Evolutionary conservation across 1,140 invertebrate genomes (phyloP), one percentile per base, ranked within the genome.

Genomic region (Diorhabda sublineata): DNA sequence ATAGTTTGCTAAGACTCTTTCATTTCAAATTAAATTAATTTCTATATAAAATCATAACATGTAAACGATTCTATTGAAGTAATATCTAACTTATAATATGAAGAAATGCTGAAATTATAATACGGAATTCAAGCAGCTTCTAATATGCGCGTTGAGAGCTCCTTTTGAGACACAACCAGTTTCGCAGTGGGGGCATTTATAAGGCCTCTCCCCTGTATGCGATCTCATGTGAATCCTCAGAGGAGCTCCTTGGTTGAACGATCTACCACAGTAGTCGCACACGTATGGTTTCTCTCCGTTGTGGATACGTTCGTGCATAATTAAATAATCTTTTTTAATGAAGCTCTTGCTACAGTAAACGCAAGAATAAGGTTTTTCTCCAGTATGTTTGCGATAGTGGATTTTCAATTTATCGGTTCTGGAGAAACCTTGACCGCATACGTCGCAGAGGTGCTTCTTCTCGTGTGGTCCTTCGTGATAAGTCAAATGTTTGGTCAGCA

Each of bases 331-430:
- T 64, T 84, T 82, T 68, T 84, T 85, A 0, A 84, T 81, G 72
- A 79, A 84, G 83, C 11, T 83, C 69, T 85, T 84, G 57, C 82
- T 82, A 71, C 85, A 86, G 6, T 85, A 75, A 5, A 80, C 81
- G 71, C 85, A 86, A 42, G 81, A 81, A 73, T 83, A 84, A 0
- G 84, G 83, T 71, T 82, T 82, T 3, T 82, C 78, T 3, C 84
- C 84, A 7, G 80, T 83, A 71, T 88, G 87, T 43, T 86, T 84
- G 80, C 86, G 83, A 78, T 87, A 84, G 72, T 90, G 88, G 11
- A 85, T 83, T 66, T 84, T 85, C 56, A 89, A 76, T 69, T 86
- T 87, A 68, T 85, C 84, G 9, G 85, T 84, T 69, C 84, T 84
- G 0, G 84, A 84, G 77, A 88, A 88, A 26, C 84, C 84, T 71